Conservation (phyloP, 2,888 invertebrate species). For the Parascotia fuliginaria region DNA sequence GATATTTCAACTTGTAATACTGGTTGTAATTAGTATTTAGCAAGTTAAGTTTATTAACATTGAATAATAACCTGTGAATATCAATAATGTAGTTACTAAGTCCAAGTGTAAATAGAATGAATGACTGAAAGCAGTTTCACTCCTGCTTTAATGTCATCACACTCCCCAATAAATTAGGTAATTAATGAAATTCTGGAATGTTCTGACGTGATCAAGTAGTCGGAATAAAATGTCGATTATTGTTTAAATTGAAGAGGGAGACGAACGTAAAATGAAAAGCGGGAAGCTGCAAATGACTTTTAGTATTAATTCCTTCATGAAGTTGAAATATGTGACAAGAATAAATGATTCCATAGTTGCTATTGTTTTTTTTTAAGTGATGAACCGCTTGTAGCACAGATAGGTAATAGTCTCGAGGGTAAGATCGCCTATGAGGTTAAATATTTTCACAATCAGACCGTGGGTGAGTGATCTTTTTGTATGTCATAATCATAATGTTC, state of each 20-base stretch:
- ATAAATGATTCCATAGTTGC: background rate
- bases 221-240: slow-evolving; percentile 40
- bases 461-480: too few relatives aligned
- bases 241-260: slow-evolving; percentile 27
- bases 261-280: slow-evolving; percentile 16
- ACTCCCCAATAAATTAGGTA: slow-evolving; percentile 16
- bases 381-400: too few relatives aligned
- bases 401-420: too few relatives aligned
- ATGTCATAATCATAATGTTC: too few relatives aligned
- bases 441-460: too few relatives aligned
- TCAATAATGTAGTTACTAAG: too few relatives aligned
- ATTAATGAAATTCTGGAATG: slow-evolving; percentile 31
- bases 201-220: slow-evolving; percentile 27
- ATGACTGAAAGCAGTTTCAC: slow-evolving; percentile 5
- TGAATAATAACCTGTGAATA: too few relatives aligned
- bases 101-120: background rate
- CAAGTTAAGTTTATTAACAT: too few relatives aligned
- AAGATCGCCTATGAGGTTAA: too few relatives aligned
- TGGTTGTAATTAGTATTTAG: too few relatives aligned
- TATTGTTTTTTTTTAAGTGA: too few relatives aligned
- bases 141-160: slow-evolving; percentile 16
- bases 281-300: slow-evolving; percentile 8
- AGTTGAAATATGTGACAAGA: background rate
- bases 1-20: too few relatives aligned
- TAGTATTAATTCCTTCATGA: background rate